phyloP scores from a whole-genome alignment of 1,140 invertebrate genomes.

The Drosophila parabipectinata region DNA sequence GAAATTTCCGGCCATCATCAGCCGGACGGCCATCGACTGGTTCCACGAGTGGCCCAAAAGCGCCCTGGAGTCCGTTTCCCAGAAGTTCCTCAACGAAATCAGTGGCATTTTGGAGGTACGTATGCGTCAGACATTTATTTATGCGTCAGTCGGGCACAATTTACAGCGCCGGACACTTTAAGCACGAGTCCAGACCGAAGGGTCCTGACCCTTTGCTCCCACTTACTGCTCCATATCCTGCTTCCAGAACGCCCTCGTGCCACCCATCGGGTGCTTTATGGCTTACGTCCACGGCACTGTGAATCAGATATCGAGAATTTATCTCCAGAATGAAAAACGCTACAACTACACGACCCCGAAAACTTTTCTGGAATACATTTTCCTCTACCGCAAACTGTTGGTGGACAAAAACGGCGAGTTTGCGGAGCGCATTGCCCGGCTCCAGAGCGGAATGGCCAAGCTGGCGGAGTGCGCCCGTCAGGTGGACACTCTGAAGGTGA shows the following conservation, averaged over 20 bases:
- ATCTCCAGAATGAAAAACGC: conserved; percentile 93
- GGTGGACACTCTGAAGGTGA: conserved; percentile 87
- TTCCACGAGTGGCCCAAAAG: conserved; percentile 98
- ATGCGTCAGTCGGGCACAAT: conserved; percentile 52
- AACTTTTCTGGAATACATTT: conserved; percentile 97
- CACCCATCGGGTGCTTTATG: conserved; percentile 93
- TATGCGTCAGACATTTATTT: conserved; percentile 45
- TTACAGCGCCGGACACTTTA: conserved; percentile 55
- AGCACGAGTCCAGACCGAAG: conserved; percentile 23
- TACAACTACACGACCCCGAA: conserved; percentile 99
- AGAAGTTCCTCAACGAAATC: conserved; percentile 92
- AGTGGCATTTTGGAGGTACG: conserved; percentile 88
- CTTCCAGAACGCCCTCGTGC: conserved; percentile 83
- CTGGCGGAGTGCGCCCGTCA: conserved; percentile 93
- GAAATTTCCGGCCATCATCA: conserved; percentile 97
- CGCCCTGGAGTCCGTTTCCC: conserved; percentile 95
- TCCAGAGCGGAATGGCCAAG: conserved; percentile 95
- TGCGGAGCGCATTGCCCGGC: conserved; percentile 89
- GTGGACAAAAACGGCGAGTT: conserved; percentile 91
- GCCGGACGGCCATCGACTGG: conserved; percentile 97
- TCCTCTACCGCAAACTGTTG: conserved; percentile 94
- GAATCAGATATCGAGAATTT: conserved; percentile 93
- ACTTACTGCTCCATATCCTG: conserved; percentile 2
- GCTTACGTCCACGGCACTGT: conserved; percentile 95
- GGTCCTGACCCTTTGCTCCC: conserved; percentile 6